Conservation (phyloP, 2,888 invertebrate genomes). For the Hydrotaea diabolus region DNA sequence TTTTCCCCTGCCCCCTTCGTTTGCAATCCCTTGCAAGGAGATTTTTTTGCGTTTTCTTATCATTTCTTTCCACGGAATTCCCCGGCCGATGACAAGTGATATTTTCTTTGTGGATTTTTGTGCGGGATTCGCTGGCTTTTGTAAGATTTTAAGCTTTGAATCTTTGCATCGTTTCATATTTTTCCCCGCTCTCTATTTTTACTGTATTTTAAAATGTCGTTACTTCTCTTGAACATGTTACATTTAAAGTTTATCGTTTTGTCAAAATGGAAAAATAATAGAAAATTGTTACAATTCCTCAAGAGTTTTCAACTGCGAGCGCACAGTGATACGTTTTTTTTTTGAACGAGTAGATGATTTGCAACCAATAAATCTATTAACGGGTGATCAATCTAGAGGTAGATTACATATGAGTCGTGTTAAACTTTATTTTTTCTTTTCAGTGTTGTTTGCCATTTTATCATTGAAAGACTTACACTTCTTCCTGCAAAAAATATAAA, state of each 20-base stretch:
- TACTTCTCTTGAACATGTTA: neutral
- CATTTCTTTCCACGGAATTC: neutral
- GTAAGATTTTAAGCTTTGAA: neutral
- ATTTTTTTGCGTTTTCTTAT: neutral
- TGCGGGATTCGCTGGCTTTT: neutral
- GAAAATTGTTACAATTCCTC: neutral
- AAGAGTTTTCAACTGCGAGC: neutral
- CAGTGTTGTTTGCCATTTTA: too few species aligned
- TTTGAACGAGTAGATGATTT: too few species aligned
- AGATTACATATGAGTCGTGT: too few species aligned
- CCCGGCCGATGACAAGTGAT: neutral
- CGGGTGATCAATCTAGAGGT: too few species aligned
- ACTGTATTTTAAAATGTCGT: neutral
- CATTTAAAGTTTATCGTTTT: neutral
- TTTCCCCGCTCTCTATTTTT: neutral
- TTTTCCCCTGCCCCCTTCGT: too few species aligned
- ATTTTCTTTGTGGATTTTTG: neutral
- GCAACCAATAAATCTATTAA: too few species aligned
- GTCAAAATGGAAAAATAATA: neutral
- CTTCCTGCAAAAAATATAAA: too few species aligned
- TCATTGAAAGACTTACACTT: too few species aligned
- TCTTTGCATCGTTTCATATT: neutral
- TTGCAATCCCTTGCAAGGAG: neutral
- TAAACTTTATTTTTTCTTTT: too few species aligned
- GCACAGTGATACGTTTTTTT: neutral